phyloP scores from a whole-genome alignment of 2,797 vertebrate genomes.

The Babyrousa celebensis region DNA sequence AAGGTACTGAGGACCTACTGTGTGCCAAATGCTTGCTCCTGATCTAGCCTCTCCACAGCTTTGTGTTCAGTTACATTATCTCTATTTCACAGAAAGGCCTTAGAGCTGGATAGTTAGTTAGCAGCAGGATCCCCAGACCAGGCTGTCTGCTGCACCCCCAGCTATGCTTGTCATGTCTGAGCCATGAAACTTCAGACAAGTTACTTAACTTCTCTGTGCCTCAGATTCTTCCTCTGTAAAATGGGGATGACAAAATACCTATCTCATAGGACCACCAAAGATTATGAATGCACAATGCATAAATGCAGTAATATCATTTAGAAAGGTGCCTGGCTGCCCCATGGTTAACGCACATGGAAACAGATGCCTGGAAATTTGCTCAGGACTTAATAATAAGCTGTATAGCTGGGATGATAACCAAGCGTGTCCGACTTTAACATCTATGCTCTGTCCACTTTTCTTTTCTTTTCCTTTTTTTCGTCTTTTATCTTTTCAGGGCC shows the following conservation, averaged over 20 bases:
- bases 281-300: fast-evolving
- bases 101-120: neutral
- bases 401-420: neutral
- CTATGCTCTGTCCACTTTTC: neutral
- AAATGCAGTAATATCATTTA: neutral
- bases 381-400: neutral
- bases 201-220: neutral
- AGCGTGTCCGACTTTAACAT: neutral
- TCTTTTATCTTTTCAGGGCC: too few species aligned
- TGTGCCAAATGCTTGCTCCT: neutral
- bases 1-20: neutral
- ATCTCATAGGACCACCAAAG: neutral
- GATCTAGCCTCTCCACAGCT: neutral
- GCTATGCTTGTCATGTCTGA: neutral
- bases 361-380: neutral
- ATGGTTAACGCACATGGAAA: neutral
- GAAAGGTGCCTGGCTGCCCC: neutral
- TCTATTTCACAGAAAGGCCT: neutral
- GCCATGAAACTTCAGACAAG: neutral
- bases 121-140: neutral
- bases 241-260: neutral
- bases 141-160: neutral
- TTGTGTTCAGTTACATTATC: neutral
- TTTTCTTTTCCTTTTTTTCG: too few species aligned
- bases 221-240: neutral